Conservation (phyloP, 2,888 invertebrate species). For the Metallyticus violacea region DNA sequence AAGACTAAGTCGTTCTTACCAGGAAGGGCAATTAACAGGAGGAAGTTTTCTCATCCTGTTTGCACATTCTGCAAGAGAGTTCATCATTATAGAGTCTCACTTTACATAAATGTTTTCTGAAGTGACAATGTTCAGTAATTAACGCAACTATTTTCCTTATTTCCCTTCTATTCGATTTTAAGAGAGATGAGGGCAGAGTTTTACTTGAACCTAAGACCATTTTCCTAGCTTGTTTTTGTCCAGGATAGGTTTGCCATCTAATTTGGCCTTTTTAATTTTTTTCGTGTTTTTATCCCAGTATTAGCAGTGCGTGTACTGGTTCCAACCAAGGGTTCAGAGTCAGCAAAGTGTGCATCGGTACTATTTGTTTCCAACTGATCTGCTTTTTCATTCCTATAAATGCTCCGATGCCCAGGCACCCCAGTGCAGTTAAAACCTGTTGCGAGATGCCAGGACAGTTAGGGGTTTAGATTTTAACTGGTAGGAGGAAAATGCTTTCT, state of each 20-base stretch:
- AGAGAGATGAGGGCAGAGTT: not conserved
- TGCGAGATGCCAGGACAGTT: too few species aligned
- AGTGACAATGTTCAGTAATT: not conserved
- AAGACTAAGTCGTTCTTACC: not conserved
- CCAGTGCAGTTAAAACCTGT: too few species aligned
- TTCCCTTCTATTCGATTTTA: not conserved
- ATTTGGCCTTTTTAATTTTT: not conserved
- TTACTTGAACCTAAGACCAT: not conserved
- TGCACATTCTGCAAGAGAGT: not conserved
- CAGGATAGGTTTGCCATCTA: not conserved
- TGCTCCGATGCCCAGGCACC: too few species aligned
- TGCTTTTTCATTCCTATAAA: too few species aligned
- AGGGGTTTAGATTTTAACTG: too few species aligned
- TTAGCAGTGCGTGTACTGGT: not conserved
- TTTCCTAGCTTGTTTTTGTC: not conserved
- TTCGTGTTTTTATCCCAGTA: not conserved
- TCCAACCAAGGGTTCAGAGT: not conserved
- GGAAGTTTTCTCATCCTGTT: not conserved
- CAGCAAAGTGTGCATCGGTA: too few species aligned
- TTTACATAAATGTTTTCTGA: not conserved
- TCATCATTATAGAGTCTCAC: not conserved
- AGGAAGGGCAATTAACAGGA: not conserved
- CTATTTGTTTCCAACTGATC: too few species aligned
- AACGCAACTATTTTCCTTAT: too few species aligned
- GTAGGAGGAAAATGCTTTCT: too few species aligned